Base-by-base conservation (phyloP, 2,888 invertebrate species). In the Hyalella azteca region DNA sequence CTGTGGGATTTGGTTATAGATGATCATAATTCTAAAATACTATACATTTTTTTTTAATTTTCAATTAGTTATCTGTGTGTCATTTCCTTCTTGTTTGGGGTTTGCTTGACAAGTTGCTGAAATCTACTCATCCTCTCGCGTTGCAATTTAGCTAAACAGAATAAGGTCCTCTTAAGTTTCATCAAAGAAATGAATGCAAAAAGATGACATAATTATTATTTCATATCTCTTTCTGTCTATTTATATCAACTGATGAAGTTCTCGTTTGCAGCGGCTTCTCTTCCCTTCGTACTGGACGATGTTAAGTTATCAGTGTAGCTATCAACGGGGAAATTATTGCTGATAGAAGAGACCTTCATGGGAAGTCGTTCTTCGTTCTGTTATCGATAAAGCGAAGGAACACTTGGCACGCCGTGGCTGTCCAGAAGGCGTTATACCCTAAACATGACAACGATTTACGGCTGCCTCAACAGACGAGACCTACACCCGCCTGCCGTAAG, bases 361-460 rank as follows among this genome's bases (percentile, higher is more conserved):
- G 66, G 66, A 66, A 66, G 66, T 66, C 66, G 66, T 66, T 36
- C 29, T 66, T 66, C 66, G 66, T 36, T 4, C 0, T 32, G 36
- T 66, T 66, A 66, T 66, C 66, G 32, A n/a, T 36, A 66, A 66
- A 39, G 29, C 32, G 39, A 66, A 66, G 66, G 36, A 66, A 39
- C 66, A 66, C 66, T 66, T 66, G 36, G 66, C 66, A 19, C 45
- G 66, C 66, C 36, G 36, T 36, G 29, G 66, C 32, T 36, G 66
- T 66, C 66, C 36, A 66, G 66, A 66, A 66, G 36, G 66, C 66
- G 66, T 66, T 66, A 66, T 66, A 66, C 66, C 66, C 32, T 66
- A 66, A 66, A 66, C 66, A 32, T 32, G 36, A 39, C 66, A 22
- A 39, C 36, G 66, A 66, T 66, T 66, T 66, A 66, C 66, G 66